Base-by-base conservation (phyloP, 2,888 invertebrate species). In the Disparrhopalites patrizii region DNA sequence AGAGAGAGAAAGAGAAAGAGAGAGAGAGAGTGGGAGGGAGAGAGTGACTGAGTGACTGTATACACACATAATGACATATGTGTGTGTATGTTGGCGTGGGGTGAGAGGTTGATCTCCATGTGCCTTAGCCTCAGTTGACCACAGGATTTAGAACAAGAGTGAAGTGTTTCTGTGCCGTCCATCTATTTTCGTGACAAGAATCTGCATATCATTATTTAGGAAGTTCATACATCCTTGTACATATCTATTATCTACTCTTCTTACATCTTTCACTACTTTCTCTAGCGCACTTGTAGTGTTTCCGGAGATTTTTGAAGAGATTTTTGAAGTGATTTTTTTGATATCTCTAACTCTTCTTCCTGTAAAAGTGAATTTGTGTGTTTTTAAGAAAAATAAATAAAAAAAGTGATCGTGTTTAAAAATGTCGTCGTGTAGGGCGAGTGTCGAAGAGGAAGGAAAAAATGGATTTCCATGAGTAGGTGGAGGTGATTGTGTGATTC, bases 121-220 rank as follows among this genome's bases (percentile, higher is more conserved):
- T 61, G 61, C 51, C 51, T 61, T 61, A 61, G 50, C 61, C 23
- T 61, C 61, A 61, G 61, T 61, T 61, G 61, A 47, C 51, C 23
- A 61, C 23, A 50, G 33, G 61, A 61, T 33, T 61, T 61, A 33
- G 47, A 36, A 31, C 20, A 36, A 61, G 61, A 33, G 31, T 28
- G 4, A 54, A 54, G 54, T 61, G 51, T 40, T 40, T n/a, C 57
- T 28, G 38, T 2, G 18, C 10, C 20, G 25, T 28, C 13, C 43
- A 20, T 25, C 18, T n/a, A 58, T n/a, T n/a, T n/a, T n/a, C n/a
- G n/a, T n/a, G n/a, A n/a, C n/a, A n/a, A n/a, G 1, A 56, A 55
- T 31, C 5, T 55, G 33, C 54, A 31, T 31, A 55, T 55, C 20
- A 18, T 28, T 30, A 20, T 13, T 20, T 23, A 4, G n/a, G 5